Percentiles rank a stretch among this genome's conserved stretches.
Evolutionary conservation across 2,113 vertebrate species (phyloP).

Genomic region (Triplophysa siluroides): DNA sequence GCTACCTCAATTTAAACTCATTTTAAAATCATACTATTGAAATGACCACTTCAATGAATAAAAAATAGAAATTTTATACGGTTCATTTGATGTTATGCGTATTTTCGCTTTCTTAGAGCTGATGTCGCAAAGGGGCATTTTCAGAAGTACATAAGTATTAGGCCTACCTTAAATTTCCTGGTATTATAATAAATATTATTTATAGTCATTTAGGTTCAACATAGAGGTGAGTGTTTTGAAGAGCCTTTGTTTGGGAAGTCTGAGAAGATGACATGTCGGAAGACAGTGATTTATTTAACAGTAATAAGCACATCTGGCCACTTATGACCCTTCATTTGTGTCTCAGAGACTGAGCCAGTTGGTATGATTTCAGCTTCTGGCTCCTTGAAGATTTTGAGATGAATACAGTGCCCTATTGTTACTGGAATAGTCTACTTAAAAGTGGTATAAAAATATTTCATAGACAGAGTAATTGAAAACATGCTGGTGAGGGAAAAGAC

Average conservation of each 20-base stretch:
- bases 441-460: neutral
- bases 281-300: slow-evolving; percentile 4
- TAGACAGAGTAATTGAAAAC: slow-evolving; percentile 19
- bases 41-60: neutral
- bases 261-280: neutral
- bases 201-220: neutral
- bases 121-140: no score
- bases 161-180: neutral
- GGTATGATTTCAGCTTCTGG: slow-evolving; percentile 10
- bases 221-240: neutral
- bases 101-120: no score
- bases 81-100: no score
- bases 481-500: slow-evolving; percentile 13
- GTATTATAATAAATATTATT: neutral
- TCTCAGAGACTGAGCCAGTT: neutral
- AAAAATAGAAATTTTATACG: no score
- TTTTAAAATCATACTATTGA: no score
- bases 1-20: no score
- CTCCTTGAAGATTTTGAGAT: slow-evolving; percentile 14
- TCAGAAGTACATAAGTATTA: neutral
- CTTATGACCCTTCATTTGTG: slow-evolving; percentile 6
- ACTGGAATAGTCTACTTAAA: neutral
- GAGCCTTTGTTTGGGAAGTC: neutral
- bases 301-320: slow-evolving; percentile 10
- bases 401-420: slow-evolving; percentile 30